A percentile compares a stretch with the other conserved stretches of the same genome.
phyloP scores from a whole-genome alignment of 1,140 invertebrate genomes.

The Drosophila novamexicana region DNA sequence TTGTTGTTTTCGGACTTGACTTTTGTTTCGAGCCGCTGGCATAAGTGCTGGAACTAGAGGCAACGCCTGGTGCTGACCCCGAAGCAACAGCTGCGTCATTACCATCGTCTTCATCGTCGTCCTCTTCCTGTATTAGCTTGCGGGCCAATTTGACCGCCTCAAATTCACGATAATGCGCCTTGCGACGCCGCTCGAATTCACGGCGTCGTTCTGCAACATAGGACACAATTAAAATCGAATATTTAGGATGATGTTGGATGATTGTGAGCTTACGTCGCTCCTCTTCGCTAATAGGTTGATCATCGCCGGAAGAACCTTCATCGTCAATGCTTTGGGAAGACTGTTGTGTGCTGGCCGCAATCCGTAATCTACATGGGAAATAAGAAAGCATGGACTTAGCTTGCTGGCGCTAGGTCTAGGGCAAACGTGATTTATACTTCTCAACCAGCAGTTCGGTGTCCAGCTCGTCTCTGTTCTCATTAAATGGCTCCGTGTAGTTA shows the following conservation, averaged over 20 bases:
- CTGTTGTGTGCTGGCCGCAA: slow-evolving; percentile 83
- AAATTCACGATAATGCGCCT: slow-evolving; percentile 99
- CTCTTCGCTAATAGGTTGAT: slow-evolving; percentile 88
- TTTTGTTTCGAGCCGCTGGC: slow-evolving; percentile 55
- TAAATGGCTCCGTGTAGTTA: slow-evolving; percentile 90
- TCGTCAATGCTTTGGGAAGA: slow-evolving; percentile 86
- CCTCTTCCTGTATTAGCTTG: slow-evolving; percentile 95
- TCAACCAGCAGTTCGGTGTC: slow-evolving; percentile 92
- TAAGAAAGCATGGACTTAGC: neutral
- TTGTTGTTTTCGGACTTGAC: slow-evolving; percentile 38
- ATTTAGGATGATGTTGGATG: neutral
- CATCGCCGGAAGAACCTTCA: slow-evolving; percentile 87
- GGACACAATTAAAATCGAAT: slow-evolving; percentile 23
- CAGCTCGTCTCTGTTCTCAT: slow-evolving; percentile 89
- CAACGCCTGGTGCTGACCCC: slow-evolving; percentile 40
- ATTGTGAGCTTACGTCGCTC: slow-evolving; percentile 84
- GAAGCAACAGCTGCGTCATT: slow-evolving; percentile 31
- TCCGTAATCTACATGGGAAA: slow-evolving; percentile 80
- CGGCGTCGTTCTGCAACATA: slow-evolving; percentile 87
- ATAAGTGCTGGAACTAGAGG: slow-evolving; percentile 51
- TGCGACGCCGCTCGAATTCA: slow-evolving; percentile 95
- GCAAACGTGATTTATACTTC: slow-evolving; percentile 85
- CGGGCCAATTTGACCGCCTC: slow-evolving; percentile 95
- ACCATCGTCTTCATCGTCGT: slow-evolving; percentile 92
- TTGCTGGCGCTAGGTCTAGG: too few relatives aligned